Conservation (phyloP, 53 echinoderm and acorn worm genomes). For the Henricia sp. region DNA sequence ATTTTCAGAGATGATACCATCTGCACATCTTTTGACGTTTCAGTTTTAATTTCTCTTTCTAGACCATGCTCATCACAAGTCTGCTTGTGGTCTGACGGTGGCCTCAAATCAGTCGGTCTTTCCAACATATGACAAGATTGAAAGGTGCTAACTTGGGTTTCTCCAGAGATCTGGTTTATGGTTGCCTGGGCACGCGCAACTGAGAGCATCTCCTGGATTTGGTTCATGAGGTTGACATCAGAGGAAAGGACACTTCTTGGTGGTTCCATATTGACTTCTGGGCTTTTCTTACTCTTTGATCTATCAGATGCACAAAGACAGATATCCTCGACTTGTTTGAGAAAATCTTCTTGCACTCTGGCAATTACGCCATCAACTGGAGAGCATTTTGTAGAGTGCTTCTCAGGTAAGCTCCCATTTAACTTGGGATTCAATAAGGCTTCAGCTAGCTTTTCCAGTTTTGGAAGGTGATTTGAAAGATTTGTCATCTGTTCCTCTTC, state of each 20-base stretch:
- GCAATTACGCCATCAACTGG: slow-evolving; percentile 23
- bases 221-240: not conserved
- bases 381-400: not conserved
- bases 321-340: slow-evolving; percentile 12
- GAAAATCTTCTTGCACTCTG: slow-evolving; percentile 16
- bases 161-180: not conserved
- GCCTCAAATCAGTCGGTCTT: not conserved
- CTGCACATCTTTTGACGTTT: slow-evolving; percentile 2
- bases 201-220: slow-evolving; percentile 36
- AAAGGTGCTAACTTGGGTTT: not conserved
- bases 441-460: slow-evolving; percentile 3
- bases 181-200: slow-evolving; percentile 14
- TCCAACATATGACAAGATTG: not conserved
- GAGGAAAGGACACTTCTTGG: not conserved
- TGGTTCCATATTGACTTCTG: not conserved
- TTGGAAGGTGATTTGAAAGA: slow-evolving; percentile 41
- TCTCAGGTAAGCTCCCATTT: slow-evolving; percentile 16
- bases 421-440: not conserved
- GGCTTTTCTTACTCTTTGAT: not conserved
- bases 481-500: not conserved
- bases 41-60: not conserved
- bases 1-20: not conserved
- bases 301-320: not conserved
- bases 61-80: not conserved
- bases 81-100: not conserved